Evolutionary conservation across 2,888 invertebrate genomes (phyloP).

Genomic region (Neria commutata): DNA sequence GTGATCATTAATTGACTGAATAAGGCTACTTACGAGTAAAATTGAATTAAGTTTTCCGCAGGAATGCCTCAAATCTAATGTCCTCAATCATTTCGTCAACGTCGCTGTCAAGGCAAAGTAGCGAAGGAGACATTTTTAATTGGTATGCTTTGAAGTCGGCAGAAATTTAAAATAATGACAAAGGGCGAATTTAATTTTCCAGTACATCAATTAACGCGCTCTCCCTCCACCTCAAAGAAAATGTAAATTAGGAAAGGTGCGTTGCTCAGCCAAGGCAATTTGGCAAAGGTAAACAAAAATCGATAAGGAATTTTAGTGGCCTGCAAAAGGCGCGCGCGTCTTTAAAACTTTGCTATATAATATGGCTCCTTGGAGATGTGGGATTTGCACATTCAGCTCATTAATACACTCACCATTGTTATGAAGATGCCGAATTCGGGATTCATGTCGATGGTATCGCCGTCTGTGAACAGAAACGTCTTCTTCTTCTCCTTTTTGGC

Average conservation of each 20-base stretch:
- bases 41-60: slow-evolving; percentile 26
- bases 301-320: no score
- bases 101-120: background rate
- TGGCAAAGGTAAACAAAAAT: no score
- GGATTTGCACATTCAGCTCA: background rate
- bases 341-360: no score
- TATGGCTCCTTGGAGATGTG: background rate
- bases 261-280: background rate
- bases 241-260: background rate
- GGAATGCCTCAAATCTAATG: slow-evolving; percentile 4
- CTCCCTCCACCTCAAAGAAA: no score
- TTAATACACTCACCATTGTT: slow-evolving; percentile 77
- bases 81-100: background rate
- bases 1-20: slow-evolving; percentile 29
- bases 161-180: background rate
- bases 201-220: no score
- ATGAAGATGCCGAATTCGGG: slow-evolving; percentile 96
- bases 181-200: no score
- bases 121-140: background rate
- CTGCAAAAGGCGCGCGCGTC: no score
- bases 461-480: slow-evolving; percentile 91
- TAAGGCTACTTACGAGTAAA: slow-evolving; percentile 15
- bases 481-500: slow-evolving; percentile 94
- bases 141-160: background rate
- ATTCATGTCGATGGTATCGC: slow-evolving; percentile 90